Conservation (phyloP, 2,888 invertebrate genomes). For the Hypomecis punctinalis region DNA sequence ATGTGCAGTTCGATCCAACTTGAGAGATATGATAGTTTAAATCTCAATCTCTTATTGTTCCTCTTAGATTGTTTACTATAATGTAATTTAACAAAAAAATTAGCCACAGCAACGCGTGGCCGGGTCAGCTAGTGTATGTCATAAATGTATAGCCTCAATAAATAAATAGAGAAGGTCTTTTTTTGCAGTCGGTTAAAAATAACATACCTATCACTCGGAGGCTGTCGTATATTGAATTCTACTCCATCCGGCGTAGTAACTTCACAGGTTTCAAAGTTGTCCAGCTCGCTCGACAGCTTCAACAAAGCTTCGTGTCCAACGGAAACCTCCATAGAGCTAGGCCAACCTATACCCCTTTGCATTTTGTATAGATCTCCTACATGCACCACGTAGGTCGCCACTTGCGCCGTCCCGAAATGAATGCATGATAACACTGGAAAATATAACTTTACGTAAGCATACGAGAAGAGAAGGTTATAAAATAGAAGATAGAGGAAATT, state of each 20-base stretch:
- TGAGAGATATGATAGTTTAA: no score
- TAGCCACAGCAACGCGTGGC: no score
- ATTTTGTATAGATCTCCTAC: slow-evolving; percentile 62
- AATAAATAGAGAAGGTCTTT: no score
- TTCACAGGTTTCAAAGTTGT: slow-evolving; percentile 58
- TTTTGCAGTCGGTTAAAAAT: background rate
- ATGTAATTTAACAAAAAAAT: no score
- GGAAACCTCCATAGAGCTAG: slow-evolving; percentile 58
- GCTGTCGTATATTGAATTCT: slow-evolving; percentile 57
- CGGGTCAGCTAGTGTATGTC: no score
- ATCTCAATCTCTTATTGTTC: no score
- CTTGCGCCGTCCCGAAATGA: slow-evolving; percentile 41
- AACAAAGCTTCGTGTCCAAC: slow-evolving; percentile 70
- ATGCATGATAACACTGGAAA: slow-evolving; percentile 37
- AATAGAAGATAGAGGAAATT: no score
- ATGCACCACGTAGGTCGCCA: slow-evolving; percentile 49
- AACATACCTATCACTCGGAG: slow-evolving; percentile 61
- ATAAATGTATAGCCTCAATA: no score
- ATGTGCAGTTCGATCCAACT: no score
- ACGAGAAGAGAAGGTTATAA: no score
- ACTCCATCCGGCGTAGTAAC: slow-evolving; percentile 63
- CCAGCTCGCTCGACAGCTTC: slow-evolving; percentile 54
- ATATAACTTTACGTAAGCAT: background rate
- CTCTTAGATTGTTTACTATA: no score
- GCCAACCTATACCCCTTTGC: slow-evolving; percentile 74